Base-by-base conservation (phyloP, 2,888 invertebrate genomes). In the Drosophila silvestris region DNA sequence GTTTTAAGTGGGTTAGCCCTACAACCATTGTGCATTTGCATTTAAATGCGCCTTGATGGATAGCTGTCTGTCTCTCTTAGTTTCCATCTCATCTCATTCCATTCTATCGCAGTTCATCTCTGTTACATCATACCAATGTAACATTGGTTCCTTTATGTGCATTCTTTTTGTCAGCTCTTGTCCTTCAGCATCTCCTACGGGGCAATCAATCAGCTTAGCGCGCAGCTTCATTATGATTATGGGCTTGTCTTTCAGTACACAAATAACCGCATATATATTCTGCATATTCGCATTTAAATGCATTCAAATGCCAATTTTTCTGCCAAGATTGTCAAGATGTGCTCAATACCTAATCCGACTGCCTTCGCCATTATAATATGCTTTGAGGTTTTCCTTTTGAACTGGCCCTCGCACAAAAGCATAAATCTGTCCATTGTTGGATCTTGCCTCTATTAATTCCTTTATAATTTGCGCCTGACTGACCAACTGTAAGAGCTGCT, bases 401-500 rank as follows among this genome's bases (percentile, higher is more conserved):
- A 79, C 77, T 71, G 64, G 62, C 77, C 37, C 70, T 61, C 44
- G 26, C 57, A 80, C 71, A 80, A 79, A 79, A 57, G 77, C 60
- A 73, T 52, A 79, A 79, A 78, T 81, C 72, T 64, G 61, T 32
- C 68, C 77, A 81, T 83, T 83, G 81, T 81, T 74, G 83, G 70
- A 71, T 74, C 70, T 67, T 70, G 80, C 80, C 76, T 82, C 79
- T 82, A 85, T 89, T 91, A 91, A 91, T 91, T 90, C 91, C 84
- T 89, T 91, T 91, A 91, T 91, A 91, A 91, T 91, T 91, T 90
- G 80, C 91, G 91, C 90, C 91, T 91, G 89, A 79, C 81, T 89
- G 85, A 81, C 82, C 82, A 80, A 74, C 88, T 57, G 77, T 77
- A 84, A 78, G 79, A 74, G 71, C 71, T 70, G 44, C 56, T 78